Conservation (phyloP, 2,797 vertebrate species). For the Propithecus perrieri region DNA sequence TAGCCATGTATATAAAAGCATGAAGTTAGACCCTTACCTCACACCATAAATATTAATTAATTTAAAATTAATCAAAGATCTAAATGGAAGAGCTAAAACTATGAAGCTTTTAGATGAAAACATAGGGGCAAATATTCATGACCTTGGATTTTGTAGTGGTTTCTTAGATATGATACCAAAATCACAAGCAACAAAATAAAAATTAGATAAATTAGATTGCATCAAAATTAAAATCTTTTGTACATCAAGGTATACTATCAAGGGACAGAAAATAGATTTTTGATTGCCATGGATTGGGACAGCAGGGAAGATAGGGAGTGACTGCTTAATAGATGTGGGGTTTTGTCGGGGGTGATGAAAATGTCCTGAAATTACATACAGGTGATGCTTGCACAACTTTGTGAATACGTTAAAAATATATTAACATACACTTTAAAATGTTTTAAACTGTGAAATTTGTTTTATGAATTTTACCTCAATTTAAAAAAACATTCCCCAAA, state of each 20-base stretch:
- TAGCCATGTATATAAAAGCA: not conserved
- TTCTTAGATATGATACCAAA: not conserved
- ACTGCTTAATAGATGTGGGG: not conserved
- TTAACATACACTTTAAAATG: not conserved
- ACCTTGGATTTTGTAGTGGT: not conserved
- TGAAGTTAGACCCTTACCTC: not conserved
- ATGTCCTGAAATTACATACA: not conserved
- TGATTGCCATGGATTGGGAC: not conserved
- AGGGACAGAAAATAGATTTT: not conserved
- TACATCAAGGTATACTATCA: not conserved
- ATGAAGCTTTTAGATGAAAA: not conserved
- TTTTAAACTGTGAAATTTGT: not conserved
- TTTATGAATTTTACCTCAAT: slow-evolving; percentile 14
- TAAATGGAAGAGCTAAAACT: not conserved
- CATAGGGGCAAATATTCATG: not conserved
- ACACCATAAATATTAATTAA: not conserved
- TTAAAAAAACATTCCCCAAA: not conserved
- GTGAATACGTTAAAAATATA: not conserved
- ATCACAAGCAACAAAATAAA: not conserved
- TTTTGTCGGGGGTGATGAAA: not conserved
- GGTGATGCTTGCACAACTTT: not conserved
- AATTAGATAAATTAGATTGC: not conserved
- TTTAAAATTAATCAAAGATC: not conserved
- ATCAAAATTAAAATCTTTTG: not conserved
- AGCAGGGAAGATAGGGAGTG: not conserved